Percentiles rank a stretch among this genome's conserved stretches.
phyloP scores from a whole-genome alignment of 2,797 vertebrate genomes.

The Eremophila alpestris region DNA sequence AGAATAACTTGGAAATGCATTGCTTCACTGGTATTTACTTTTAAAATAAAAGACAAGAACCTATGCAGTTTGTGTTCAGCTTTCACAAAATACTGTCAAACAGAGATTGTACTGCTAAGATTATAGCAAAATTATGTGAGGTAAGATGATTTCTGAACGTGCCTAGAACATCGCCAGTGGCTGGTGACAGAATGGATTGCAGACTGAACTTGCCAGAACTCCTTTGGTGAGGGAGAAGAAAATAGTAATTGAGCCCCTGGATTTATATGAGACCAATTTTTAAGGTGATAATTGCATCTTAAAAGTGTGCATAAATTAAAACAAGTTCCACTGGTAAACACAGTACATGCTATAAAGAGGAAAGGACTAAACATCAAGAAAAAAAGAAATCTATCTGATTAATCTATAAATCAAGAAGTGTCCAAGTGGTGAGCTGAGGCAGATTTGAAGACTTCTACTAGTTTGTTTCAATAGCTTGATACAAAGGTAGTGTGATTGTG shows the following conservation, averaged over 20 bases:
- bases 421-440: neutral
- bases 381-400: neutral
- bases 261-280: neutral
- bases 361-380: neutral
- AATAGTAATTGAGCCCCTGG: neutral
- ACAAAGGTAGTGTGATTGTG: neutral
- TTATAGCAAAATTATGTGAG: neutral
- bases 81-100: neutral
- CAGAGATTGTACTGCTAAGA: neutral
- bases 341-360: neutral
- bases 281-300: neutral
- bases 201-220: neutral
- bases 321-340: neutral
- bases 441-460: neutral
- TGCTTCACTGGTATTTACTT: neutral
- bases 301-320: neutral
- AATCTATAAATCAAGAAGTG: neutral
- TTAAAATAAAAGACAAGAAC: neutral
- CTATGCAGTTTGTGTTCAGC: neutral
- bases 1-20: neutral
- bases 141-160: neutral
- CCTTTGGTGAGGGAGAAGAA: neutral
- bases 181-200: neutral
- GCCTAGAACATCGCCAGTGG: neutral
- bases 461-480: neutral